These are phyloP conservation scores for Tyria jacobaeae DNA, from an alignment of 2,888 invertebrate genomes.

Conservation along the genomic window DNA sequence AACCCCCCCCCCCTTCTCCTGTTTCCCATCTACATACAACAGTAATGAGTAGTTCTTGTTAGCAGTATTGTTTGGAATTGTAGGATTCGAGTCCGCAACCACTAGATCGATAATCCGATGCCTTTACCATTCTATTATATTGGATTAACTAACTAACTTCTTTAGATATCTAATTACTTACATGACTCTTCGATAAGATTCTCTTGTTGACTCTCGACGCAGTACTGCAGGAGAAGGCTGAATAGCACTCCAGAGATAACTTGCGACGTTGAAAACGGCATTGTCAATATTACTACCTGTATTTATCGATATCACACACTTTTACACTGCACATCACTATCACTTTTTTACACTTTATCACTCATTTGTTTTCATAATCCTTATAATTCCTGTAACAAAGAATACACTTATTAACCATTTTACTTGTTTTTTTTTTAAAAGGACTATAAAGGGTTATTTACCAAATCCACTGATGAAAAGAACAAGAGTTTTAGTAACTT, in stretches of 20 bases:
- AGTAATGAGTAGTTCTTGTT: too few species aligned
- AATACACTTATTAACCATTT: slow-evolving; percentile 10
- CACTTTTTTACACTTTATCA: slow-evolving; percentile 43
- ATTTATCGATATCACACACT: slow-evolving; percentile 54
- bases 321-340: slow-evolving; percentile 58
- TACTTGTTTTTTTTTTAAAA: not conserved
- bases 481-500: slow-evolving; percentile 1
- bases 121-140: not conserved
- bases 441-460: too few species aligned
- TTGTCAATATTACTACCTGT: slow-evolving; percentile 54
- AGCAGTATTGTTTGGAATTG: too few species aligned
- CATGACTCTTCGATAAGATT: slow-evolving; percentile 79
- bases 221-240: slow-evolving; percentile 67
- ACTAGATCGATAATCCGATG: too few species aligned
- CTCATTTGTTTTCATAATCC: slow-evolving; percentile 17
- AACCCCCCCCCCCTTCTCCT: too few species aligned
- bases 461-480: too few species aligned
- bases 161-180: too few species aligned
- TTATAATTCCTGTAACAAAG: slow-evolving; percentile 51
- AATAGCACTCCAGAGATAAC: slow-evolving; percentile 63
- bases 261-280: slow-evolving; percentile 62
- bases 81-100: too few species aligned
- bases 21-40: too few species aligned
- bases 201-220: slow-evolving; percentile 74
- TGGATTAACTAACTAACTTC: too few species aligned